Base-by-base conservation (phyloP, 2,888 invertebrate species). In the Belgica antarctica region DNA sequence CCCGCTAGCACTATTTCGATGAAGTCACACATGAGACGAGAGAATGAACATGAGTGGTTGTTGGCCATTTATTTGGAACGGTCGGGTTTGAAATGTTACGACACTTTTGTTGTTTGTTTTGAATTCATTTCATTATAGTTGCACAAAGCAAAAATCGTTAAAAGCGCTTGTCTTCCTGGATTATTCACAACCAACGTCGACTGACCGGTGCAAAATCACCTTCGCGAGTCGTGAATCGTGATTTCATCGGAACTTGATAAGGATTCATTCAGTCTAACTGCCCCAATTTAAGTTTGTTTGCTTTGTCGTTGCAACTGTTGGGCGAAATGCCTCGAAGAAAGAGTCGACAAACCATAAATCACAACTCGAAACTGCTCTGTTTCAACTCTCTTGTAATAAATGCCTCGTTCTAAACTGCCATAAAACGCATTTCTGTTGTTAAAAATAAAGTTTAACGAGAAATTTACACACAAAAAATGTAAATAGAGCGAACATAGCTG, bases 1-100 rank as follows among this genome's bases (percentile, higher is more conserved):
- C 24, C 8, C 10, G 52, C 22, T 24, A 24, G 17, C 17, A 15
- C 17, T 22, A 52, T 24, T 15, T 4, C 22, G 59, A 59, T 59
- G 59, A 59, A 4, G 59, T 59, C 59, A 59, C 19, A n/a, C 22
- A 15, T n/a, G n/a, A n/a, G 7, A 1, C 7, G 59, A 22, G 25
- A n/a, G 27, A 4, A 27, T 52, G 52, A n/a, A 52, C n/a, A n/a
- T n/a, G n/a, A n/a, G n/a, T n/a, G n/a, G n/a, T n/a, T 31, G 34
- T 31, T 31, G 52, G 12, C 17, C 52, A 24, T 59, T 59, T 27
- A 59, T 59, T 59, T 19, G 59, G 25, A 59, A 25, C 59, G 25
- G 24, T 31, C 46, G 15, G 10, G 8, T 52, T 52, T 52, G 22
- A 22, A 3, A 52, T 52, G n/a, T 27, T n/a, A 25, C 27, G 27